Base-by-base conservation (phyloP, 2,113 vertebrate genomes). In the Camarhynchus parvulus region DNA sequence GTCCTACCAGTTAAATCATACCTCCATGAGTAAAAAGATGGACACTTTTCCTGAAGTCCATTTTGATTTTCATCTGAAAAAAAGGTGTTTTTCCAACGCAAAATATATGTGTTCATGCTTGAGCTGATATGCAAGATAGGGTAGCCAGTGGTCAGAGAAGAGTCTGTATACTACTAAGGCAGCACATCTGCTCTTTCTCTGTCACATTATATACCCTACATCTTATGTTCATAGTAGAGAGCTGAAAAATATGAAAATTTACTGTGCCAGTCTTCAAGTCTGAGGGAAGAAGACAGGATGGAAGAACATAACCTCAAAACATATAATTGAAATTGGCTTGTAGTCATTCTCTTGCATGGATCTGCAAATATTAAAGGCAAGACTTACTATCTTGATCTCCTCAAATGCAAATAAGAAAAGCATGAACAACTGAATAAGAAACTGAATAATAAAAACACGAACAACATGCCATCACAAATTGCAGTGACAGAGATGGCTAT, bases 161-260 rank as follows among this genome's bases (percentile, higher is more conserved):
- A 19, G 30, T 50, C 46, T 39, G 2, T n/a, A 14, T 30, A 30
- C 21, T 30, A 22, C 22, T 18, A 11, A 64, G 8, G 20, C 37
- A 46, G 50, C 6, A 53, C 5, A 3, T 41, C 19, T 58, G 15
- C 47, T 37, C 6, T 23, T 56, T 21, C 8, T 0, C 1, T 21
- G 11, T 39, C n/a, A 46, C 23, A 15, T 41, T 31, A 30, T 39
- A 24, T 59, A 63, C 61, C 5, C 4, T 70, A 9, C 13, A 13
- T 69, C 24, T 55, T 18, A 27, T 9, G 6, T 55, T 84, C 44
- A n/a, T 3, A 55, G 8, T 24, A 9, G 39, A 64, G 25, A 55
- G 4, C 4, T 62, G 33, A 47, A 52, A 87, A 92, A 46, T 18
- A 16, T 53, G 46, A 62, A 80, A 56, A 75, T 35, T 35, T 75